Base-by-base conservation (phyloP, 2,888 invertebrate species). In the Archips crataeganus region DNA sequence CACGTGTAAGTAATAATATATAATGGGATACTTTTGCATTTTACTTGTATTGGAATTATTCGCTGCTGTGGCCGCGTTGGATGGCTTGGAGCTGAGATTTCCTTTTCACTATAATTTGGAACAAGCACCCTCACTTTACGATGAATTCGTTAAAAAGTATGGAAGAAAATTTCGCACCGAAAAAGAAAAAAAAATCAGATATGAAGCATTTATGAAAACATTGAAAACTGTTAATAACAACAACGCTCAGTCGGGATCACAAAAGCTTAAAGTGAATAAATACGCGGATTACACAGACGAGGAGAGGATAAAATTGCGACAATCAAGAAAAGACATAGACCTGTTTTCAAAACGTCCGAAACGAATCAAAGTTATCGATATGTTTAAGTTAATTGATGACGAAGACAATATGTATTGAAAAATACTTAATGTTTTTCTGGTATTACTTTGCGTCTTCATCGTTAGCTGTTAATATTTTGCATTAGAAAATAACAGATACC, bases 271-370 rank as follows among this genome's bases (percentile, higher is more conserved):
- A 2, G 82, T 82, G 0, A 88, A 91, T 81, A 77, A 84, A 62
- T 83, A 82, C 64, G 91, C 90, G 1, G 92, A 92, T 73, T 79
- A 82, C 61, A 82, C 85, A 9, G 76, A 81, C 3, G 77, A 77
- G 2, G 88, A 88, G 49, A 81, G 73, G 32, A 45, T 71, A 13
- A 68, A 75, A 61, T 64, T 74, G 13, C 47, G 74, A 36, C 45
- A 13, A 13, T 70, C 8, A 75, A 77, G 8, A 70, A 71, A 4
- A 81, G 13, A 5, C 8, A 79, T 23, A 87, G 62, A 89, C 74
- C 79, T 77, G 3, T 86, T 89, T 39, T 76, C 88, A 5, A 75
- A 68, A 72, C 62, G 2, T 61, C n/a, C 0, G 34, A 73, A 2
- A 79, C 79, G 11, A 2, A 75, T 66, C n/a, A 75, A 70, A 32